Evolutionary conservation across 2,797 vertebrate species (phyloP), one percentile per base, ranked within the genome.

Genomic region (Neosalanx taihuensis): DNA sequence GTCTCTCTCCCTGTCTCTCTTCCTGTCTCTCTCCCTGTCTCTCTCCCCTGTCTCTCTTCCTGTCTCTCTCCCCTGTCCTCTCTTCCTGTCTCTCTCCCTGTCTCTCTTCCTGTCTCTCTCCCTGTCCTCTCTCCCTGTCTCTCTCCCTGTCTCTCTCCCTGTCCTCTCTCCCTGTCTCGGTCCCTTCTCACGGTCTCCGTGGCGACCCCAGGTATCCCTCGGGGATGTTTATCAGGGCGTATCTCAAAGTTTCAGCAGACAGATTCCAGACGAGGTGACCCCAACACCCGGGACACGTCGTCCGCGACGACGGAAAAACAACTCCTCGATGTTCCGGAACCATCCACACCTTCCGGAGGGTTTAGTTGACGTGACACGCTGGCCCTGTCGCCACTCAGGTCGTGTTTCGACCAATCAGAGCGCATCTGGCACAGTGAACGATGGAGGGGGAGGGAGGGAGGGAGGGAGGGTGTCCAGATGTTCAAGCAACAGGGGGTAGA

Each of bases 1-100:
- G 72, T 73, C 71, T 72, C 75, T 74, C 76, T 63, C 72, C 60
- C 68, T 83, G 79, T 80, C 77, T 81, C 81, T 73, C 83, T 81
- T 64, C 79, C 15, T 30, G 7, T 33, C 49, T 5, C 26, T 29
- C 30, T 17, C 23, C 79, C 76, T 76, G 75, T 76, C 79, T 74
- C 72, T 67, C 49, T 56, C 1, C 64, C 60, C 37, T 4, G 37
- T 41, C 4, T 41, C n/a, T n/a, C n/a, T n/a, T n/a, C n/a, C n/a
- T n/a, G n/a, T n/a, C n/a, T n/a, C n/a, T n/a, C n/a, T n/a, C n/a
- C n/a, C n/a, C n/a, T n/a, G n/a, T n/a, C n/a, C n/a, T n/a, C n/a
- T n/a, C n/a, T n/a, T n/a, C n/a, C n/a, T n/a, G n/a, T n/a, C n/a
- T n/a, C n/a, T n/a, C n/a, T n/a, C n/a, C n/a, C n/a, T 33, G 33